A percentile compares a stretch with the other conserved stretches of the same genome.
phyloP scores from a whole-genome alignment of 2,113 vertebrate genomes.

The Seriola quinqueradiata region DNA sequence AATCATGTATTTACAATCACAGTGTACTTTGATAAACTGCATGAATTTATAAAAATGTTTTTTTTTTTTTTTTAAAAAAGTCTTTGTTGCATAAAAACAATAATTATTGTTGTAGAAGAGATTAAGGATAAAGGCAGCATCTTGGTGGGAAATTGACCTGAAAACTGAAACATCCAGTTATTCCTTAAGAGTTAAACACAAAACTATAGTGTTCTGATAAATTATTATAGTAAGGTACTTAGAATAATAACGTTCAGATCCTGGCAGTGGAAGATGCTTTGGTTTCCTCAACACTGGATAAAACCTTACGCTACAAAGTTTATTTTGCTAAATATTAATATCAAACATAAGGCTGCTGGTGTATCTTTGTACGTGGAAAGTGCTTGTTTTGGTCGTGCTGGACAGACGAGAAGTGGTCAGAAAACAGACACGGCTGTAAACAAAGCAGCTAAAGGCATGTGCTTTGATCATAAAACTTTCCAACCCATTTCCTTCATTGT shows the following conservation, averaged over 20 bases:
- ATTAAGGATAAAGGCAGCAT: neutral
- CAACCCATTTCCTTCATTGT: neutral
- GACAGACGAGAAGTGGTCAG: neutral
- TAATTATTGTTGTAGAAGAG: neutral
- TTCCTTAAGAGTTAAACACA: neutral
- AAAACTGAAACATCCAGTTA: neutral
- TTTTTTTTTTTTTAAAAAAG: neutral
- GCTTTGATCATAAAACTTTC: neutral
- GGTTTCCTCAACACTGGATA: neutral
- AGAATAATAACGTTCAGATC: neutral
- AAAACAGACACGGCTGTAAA: constrained; percentile 20
- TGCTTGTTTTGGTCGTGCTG: constrained; percentile 32
- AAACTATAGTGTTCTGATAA: neutral
- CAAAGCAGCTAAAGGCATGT: neutral
- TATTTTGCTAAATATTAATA: neutral
- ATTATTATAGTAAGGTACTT: neutral
- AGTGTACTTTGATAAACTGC: constrained; percentile 3
- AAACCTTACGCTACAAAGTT: neutral
- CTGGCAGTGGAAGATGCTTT: constrained; percentile 20
- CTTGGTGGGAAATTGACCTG: neutral
- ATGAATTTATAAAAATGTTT: neutral
- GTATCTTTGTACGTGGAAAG: constrained; percentile 1
- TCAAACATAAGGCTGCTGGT: constrained; percentile 35
- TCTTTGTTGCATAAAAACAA: neutral
- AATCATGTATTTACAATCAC: constrained; percentile 26